Evolutionary conservation across 2,797 vertebrate genomes (phyloP).

Genomic region (Chromobotia macracanthus): DNA sequence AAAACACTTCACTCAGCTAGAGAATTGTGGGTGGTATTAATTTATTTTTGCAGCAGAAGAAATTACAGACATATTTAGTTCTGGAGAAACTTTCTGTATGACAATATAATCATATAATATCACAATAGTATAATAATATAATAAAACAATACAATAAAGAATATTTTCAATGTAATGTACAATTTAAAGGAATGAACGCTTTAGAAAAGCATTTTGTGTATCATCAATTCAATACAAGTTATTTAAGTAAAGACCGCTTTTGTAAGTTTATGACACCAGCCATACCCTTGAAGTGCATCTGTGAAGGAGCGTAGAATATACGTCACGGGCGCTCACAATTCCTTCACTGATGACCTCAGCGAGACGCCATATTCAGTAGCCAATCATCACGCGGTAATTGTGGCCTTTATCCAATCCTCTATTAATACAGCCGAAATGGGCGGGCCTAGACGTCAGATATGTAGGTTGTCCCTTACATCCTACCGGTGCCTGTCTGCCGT

Average conservation of each 20-base stretch:
- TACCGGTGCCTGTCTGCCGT: conserved; percentile 58
- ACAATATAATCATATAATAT: no score
- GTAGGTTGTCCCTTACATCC: conserved; percentile 63
- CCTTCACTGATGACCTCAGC: conserved; percentile 26
- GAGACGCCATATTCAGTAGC: conserved; percentile 30
- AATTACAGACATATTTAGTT: no score
- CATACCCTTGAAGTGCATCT: conserved; percentile 54
- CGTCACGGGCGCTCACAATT: conserved; percentile 12
- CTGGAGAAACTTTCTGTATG: no score
- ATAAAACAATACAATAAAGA: no score
- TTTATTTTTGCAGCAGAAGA: no score
- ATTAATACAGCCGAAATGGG: conserved; percentile 52
- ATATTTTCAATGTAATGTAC: no score
- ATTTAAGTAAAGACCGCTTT: not conserved
- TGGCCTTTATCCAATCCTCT: conserved; percentile 62
- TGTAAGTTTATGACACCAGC: not conserved
- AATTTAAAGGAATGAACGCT: no score
- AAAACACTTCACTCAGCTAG: no score
- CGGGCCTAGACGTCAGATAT: conserved; percentile 61
- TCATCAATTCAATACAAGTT: not conserved
- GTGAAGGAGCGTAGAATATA: conserved; percentile 18
- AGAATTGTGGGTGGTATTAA: no score
- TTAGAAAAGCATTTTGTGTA: no score
- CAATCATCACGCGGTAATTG: conserved; percentile 53
- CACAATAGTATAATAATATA: no score